A percentile compares a stretch with the other conserved stretches of the same genome.
These are phyloP conservation scores for Irena cyanogastra DNA, from an alignment of 2,113 vertebrate genomes.

Conservation along the genomic window DNA sequence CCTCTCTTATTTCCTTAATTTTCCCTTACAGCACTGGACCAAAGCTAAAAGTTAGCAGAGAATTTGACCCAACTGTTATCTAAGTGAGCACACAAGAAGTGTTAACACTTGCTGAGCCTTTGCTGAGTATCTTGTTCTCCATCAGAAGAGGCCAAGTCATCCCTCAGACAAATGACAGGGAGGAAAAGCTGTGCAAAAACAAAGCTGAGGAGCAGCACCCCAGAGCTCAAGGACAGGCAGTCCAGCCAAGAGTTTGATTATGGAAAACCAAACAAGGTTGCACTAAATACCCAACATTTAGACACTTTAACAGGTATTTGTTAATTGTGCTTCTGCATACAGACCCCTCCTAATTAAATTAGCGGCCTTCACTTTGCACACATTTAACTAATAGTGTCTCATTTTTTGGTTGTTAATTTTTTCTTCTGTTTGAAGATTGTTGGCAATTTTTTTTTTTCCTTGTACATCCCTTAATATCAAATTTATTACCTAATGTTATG, in stretches of 20 bases:
- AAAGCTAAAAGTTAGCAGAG: not conserved
- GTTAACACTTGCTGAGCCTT: fast-evolving
- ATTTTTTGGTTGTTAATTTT: not conserved
- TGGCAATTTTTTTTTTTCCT: not conserved
- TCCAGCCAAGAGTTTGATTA: fast-evolving
- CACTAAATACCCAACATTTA: not conserved
- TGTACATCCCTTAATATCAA: not conserved
- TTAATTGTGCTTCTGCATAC: not conserved
- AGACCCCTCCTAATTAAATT: not conserved
- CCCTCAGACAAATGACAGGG: not conserved
- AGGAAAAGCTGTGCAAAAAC: not conserved
- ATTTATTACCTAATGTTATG: conserved; percentile 9
- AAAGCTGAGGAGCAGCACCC: not conserved
- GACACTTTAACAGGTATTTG: not conserved
- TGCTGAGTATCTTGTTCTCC: not conserved
- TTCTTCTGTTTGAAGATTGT: not conserved
- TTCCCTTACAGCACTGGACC: not conserved
- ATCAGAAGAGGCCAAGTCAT: not conserved
- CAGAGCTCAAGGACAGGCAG: not conserved
- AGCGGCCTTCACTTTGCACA: not conserved
- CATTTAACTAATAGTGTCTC: not conserved
- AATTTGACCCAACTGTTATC: not conserved
- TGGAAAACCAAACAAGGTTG: not conserved
- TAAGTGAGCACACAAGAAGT: not conserved
- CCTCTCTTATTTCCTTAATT: not conserved